Evolutionary conservation across 2,113 vertebrate genomes (phyloP), one percentile per base, ranked within the genome.

Genomic region (Actenoides lindsayi): DNA sequence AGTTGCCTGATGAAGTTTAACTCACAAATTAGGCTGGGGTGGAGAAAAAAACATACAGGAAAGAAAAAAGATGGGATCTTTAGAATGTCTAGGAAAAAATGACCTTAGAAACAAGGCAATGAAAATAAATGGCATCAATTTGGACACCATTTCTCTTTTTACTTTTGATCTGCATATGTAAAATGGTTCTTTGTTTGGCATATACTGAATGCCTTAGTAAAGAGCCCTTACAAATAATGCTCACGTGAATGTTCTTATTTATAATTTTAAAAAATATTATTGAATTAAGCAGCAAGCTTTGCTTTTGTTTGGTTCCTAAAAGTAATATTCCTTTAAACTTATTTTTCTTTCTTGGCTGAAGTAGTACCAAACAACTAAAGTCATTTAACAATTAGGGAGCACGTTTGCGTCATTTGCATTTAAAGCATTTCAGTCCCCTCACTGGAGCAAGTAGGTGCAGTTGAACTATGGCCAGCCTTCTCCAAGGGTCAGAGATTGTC

Each of bases 251-350:
- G n/a, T 75, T 74, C 51, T 85, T 70, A 76, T 59, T 82, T 90
- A n/a, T 10, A 81, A 65, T 46, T 48, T 8, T 83, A 87, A 73
- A 69, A 21, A 16, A 46, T 74, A 84, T 51, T 70, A 57, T 35
- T 78, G 30, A 96, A 79, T 87, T 96, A 83, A 84, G 73, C 71
- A 62, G 70, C 50, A 83, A 90, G 24, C 28, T 86, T 89, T 87
- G 60, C 91, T 92, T 87, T 98, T 98, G 94, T 98, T 97, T 98
- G 98, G 98, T 98, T 98, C 97, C 98, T 97, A 97, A 97, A 97
- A 96, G 98, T 98, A 98, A 98, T 98, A 89, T 74, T 97, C 97
- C 95, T 97, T 97, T 78, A 92, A 80, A 92, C 71, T 91, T 97
- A 62, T 39, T 91, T 67, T 96, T 65, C 87, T 77, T 70, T 95